Percentiles rank a stretch among this genome's conserved stretches.
Evolutionary conservation across 2,113 vertebrate genomes (phyloP).

Genomic region (Syngnathoides biaculeatus): DNA sequence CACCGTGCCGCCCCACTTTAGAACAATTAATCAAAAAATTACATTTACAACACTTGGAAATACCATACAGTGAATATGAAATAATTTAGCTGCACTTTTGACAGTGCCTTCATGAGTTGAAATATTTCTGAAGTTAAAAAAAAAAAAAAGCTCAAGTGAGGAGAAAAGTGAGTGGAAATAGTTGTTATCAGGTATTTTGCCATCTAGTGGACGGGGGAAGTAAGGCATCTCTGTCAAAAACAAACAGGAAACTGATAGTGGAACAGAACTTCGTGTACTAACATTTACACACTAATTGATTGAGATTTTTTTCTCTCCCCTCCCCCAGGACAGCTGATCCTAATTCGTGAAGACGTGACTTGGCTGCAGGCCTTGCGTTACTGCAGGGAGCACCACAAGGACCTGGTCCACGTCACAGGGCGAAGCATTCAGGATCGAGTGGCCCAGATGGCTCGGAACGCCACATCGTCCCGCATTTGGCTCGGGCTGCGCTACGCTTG

Average conservation of each 20-base stretch:
- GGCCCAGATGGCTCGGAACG: constrained; percentile 25
- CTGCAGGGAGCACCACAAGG: constrained; percentile 57
- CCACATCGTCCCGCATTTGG: constrained; percentile 57
- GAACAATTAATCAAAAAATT: too few species aligned
- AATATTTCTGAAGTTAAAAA: background rate
- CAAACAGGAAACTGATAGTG: background rate
- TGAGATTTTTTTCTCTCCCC: too few species aligned
- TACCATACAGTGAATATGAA: background rate
- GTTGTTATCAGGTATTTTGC: background rate
- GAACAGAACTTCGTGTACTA: background rate
- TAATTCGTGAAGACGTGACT: constrained; percentile 59
- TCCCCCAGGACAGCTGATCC: constrained; percentile 43
- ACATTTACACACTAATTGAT: too few species aligned
- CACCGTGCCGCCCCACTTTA: too few species aligned
- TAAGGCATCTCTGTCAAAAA: background rate
- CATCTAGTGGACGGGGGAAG: background rate
- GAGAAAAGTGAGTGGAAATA: background rate
- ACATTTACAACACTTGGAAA: background rate
- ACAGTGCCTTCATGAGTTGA: background rate
- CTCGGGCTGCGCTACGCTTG: constrained; percentile 61
- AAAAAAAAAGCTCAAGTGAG: background rate
- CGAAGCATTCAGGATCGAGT: constrained; percentile 38
- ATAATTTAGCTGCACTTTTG: background rate
- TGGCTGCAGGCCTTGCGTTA: constrained; percentile 64
- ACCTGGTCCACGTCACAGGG: constrained; percentile 52